Evolutionary conservation across 2,888 invertebrate genomes (phyloP), one percentile per base, ranked within the genome.

Genomic region (Tetropium fuscum): DNA sequence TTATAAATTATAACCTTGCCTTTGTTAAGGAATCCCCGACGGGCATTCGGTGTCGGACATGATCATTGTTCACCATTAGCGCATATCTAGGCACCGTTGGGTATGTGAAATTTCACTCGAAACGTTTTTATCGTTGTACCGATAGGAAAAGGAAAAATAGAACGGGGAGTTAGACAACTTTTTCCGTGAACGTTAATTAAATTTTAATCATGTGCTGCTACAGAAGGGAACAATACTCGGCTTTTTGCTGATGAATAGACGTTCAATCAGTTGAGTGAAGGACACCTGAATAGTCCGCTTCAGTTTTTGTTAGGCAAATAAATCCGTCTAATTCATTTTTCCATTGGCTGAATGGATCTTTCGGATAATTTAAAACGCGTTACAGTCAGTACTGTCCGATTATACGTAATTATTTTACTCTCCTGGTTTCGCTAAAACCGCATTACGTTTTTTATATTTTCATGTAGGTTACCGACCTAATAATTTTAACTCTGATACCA

Each of bases 221-320:
- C 18, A 27, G 43, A 54, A 58, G 36, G 25, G 54, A 58, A 62
- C 61, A 62, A 62, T 62, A 49, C 58, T 51, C 8, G 30, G 61
- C 58, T 62, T 49, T 61, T 57, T 57, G 43, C 48, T 20, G 41
- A 43, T 61, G 60, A 57, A 61, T 57, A 57, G 57, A 44, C 53
- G 49, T 51, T 51, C 60, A 56, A 60, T 56, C 60, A 56, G 53
- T 43, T 34, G 49, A 58, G 45, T 54, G 58, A 49, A 54, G 55
- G 53, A 54, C 54, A 62, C 61, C 58, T 58, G 58, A 58, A 53
- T 32, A 32, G 44, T 10, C 16, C 36, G 45, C 54, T 8, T 57
- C 48, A 47, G 53, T 61, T 60, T 60, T 58, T 54, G 44, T 54
- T 58, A 36, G 32, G 18, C 45, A 47, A 59, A 55, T 59, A 53